Conservation (phyloP, 2,113 vertebrate species). For the Sapajus apella region DNA sequence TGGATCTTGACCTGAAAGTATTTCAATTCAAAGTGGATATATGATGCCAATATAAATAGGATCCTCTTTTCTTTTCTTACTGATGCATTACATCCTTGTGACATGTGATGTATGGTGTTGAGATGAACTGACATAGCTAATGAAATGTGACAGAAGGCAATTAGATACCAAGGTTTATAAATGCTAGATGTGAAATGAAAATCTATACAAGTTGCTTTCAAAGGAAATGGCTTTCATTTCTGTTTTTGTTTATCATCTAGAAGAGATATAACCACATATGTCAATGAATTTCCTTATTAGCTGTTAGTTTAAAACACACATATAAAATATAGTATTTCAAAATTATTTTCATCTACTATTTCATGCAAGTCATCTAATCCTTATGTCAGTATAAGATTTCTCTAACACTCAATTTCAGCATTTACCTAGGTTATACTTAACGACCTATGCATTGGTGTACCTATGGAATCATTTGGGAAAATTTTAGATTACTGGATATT, state of each 20-base stretch:
- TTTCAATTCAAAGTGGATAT: conserved; percentile 24
- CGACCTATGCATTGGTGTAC: not conserved
- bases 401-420: not conserved
- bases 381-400: not conserved
- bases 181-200: conserved; percentile 26
- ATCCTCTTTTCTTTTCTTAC: not conserved
- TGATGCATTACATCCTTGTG: not conserved
- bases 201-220: not conserved
- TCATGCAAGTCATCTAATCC: not conserved
- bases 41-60: conserved; percentile 49
- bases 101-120: not conserved
- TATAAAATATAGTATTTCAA: not conserved
- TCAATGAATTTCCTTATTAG: not conserved
- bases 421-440: not conserved
- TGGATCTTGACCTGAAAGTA: conserved; percentile 41
- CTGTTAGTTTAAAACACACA: not conserved
- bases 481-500: not conserved
- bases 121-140: not conserved
- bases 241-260: not conserved
- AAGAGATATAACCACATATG: not conserved
- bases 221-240: not conserved
- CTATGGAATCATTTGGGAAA: not conserved
- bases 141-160: not conserved
- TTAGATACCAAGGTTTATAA: not conserved
- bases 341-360: not conserved